Evolutionary conservation across 1,140 invertebrate genomes (phyloP).

Genomic region (Archivesica marissinica): DNA sequence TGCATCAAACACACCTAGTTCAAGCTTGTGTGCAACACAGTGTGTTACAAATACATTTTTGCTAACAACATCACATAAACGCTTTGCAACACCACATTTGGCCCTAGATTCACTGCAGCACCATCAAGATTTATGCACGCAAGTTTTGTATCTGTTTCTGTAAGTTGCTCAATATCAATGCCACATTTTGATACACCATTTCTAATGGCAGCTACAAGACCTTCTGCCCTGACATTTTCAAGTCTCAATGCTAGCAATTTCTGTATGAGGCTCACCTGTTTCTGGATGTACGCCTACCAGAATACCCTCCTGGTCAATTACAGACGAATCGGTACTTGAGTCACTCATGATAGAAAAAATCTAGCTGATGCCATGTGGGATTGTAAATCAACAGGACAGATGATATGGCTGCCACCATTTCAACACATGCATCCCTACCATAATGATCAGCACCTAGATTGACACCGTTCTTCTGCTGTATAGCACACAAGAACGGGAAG

Average conservation of each 20-base stretch:
- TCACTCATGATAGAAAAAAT: conserved; percentile 34
- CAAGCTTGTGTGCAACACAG: no score
- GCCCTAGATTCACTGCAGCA: conserved; percentile 55
- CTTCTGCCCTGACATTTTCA: conserved; percentile 45
- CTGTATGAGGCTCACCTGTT: conserved; percentile 11
- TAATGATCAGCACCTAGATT: no score
- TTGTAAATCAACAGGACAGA: no score
- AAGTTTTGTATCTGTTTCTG: neutral
- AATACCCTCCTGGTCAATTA: conserved; percentile 20
- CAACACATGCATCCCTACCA: no score
- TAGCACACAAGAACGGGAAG: no score
- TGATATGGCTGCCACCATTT: no score
- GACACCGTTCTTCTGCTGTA: no score
- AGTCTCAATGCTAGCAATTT: conserved; percentile 15
- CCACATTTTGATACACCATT: conserved; percentile 4
- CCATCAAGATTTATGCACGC: conserved; percentile 50
- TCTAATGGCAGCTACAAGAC: conserved; percentile 37
- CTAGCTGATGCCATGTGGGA: no score
- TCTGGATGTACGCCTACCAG: conserved; percentile 18
- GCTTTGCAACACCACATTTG: conserved; percentile 54
- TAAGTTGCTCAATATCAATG: conserved; percentile 1
- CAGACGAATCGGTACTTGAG: conserved; percentile 7
- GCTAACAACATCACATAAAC: conserved; percentile 40
- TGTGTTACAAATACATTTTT: conserved; percentile 51
- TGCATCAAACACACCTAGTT: conserved; percentile 45